Conservation (phyloP, 2,888 invertebrate genomes). For the Hyppa rectilinea region DNA sequence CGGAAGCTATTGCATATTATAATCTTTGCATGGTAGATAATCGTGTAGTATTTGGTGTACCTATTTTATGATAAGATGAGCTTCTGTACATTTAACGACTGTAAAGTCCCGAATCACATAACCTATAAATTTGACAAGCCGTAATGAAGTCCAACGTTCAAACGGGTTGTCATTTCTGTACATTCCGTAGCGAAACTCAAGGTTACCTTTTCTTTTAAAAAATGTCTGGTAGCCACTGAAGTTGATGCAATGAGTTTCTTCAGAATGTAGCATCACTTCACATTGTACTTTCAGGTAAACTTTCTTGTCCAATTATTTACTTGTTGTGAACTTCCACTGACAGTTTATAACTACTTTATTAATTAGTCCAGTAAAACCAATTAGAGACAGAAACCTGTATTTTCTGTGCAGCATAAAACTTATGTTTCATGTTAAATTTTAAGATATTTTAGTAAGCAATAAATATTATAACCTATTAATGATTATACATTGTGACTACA, state of each 20-base stretch:
- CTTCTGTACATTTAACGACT: conserved; percentile 68
- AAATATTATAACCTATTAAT: conserved; percentile 26
- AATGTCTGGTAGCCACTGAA: conserved; percentile 37
- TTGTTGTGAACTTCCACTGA: conserved; percentile 21
- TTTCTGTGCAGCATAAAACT: conserved; percentile 14
- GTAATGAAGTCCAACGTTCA: conserved; percentile 86
- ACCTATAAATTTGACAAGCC: conserved; percentile 88
- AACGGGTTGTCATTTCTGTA: conserved; percentile 78
- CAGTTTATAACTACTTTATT: conserved; percentile 24
- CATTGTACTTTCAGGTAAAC: conserved; percentile 34
- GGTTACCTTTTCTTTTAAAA: conserved; percentile 73
- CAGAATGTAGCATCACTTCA: conserved; percentile 33
- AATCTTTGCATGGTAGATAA: conserved; percentile 77
- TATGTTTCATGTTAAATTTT: conserved; percentile 8
- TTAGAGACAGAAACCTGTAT: conserved; percentile 28
- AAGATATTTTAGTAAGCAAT: not conserved
- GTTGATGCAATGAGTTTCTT: conserved; percentile 48
- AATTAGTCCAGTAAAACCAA: conserved; percentile 29
- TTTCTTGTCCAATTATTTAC: conserved; percentile 31
- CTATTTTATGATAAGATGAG: conserved; percentile 66
- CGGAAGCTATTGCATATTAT: conserved; percentile 80
- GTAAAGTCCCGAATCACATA: conserved; percentile 74
- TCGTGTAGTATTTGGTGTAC: conserved; percentile 68
- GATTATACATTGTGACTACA: not conserved
- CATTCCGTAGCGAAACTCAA: conserved; percentile 78